Evolutionary conservation across 2,888 invertebrate genomes (phyloP).

Genomic region (Protophormia terraenovae): DNA sequence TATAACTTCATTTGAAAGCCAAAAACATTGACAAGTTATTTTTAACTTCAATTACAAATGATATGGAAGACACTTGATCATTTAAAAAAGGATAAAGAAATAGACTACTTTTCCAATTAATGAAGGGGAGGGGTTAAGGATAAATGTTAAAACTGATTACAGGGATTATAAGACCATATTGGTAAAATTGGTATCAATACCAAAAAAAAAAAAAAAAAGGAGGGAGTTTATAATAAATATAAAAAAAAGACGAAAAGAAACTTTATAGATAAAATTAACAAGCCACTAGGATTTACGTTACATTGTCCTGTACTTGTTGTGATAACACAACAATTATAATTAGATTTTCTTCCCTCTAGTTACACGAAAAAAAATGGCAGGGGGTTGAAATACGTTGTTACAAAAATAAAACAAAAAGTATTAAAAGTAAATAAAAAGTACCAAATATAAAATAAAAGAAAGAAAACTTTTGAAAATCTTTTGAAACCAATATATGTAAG

Average conservation of each 20-base stretch:
- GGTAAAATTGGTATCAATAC: slow-evolving; percentile 55
- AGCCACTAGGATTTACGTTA: slow-evolving; percentile 43
- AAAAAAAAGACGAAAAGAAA: neutral
- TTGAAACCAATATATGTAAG: neutral
- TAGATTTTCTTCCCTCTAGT: slow-evolving; percentile 45
- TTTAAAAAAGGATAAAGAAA: too few relatives aligned
- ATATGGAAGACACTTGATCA: too few relatives aligned
- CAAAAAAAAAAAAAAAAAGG: too few relatives aligned
- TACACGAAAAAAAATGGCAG: neutral
- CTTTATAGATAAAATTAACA: slow-evolving; percentile 63
- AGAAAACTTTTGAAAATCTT: slow-evolving; percentile 5
- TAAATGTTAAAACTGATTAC: slow-evolving; percentile 63
- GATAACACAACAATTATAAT: slow-evolving; percentile 68
- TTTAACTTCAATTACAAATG: slow-evolving; percentile 1
- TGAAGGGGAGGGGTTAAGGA: neutral
- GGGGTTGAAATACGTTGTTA: neutral
- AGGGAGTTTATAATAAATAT: too few relatives aligned
- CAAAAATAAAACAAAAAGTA: slow-evolving; percentile 26
- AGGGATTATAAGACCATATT: slow-evolving; percentile 47
- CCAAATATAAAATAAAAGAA: neutral
- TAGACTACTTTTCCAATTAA: neutral
- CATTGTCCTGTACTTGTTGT: slow-evolving; percentile 46
- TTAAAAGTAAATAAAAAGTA: slow-evolving; percentile 58
- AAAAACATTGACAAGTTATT: slow-evolving; percentile 48
- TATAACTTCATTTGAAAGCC: neutral